Evolutionary conservation across 2,888 invertebrate genomes (phyloP).

Genomic region (Coleophora deauratella): DNA sequence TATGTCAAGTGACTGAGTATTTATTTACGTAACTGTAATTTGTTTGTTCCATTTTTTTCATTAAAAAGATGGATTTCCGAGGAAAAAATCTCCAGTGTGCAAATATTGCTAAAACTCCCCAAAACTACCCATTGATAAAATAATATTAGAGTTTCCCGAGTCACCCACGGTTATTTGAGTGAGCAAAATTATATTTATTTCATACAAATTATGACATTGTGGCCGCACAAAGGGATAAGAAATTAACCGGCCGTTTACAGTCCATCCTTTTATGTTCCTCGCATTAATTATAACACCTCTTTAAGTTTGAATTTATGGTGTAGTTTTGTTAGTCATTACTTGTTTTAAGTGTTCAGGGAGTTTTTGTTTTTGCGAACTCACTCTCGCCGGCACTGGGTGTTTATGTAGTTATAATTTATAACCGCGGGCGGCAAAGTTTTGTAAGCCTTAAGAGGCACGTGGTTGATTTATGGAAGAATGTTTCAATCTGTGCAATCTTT

Average conservation of each 20-base stretch:
- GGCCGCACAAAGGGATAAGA: slow-evolving; percentile 49
- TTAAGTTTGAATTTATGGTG: slow-evolving; percentile 66
- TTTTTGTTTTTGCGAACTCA: slow-evolving; percentile 29
- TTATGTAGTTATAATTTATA: slow-evolving; percentile 64
- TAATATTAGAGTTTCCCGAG: slow-evolving; percentile 5
- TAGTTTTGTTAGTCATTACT: slow-evolving; percentile 62
- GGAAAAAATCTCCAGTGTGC: too few species aligned
- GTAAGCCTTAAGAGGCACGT: slow-evolving; percentile 51
- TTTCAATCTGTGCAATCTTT: slow-evolving; percentile 64
- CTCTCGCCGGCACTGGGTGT: slow-evolving; percentile 45
- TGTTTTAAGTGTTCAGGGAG: slow-evolving; percentile 30
- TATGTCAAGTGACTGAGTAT: too few species aligned
- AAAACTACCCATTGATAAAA: slow-evolving; percentile 4
- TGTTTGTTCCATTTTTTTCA: too few species aligned
- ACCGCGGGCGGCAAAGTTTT: slow-evolving; percentile 46
- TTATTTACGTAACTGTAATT: too few species aligned
- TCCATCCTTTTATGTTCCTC: slow-evolving; percentile 54
- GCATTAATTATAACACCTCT: slow-evolving; percentile 73
- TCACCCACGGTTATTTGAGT: slow-evolving; percentile 18
- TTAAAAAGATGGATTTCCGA: too few species aligned
- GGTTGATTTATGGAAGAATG: slow-evolving; percentile 58
- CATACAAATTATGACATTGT: slow-evolving; percentile 60
- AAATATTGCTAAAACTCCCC: too few species aligned
- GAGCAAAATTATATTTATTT: slow-evolving; percentile 42
- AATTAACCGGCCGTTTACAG: slow-evolving; percentile 51